These are phyloP conservation scores for cattle (Bos taurus) DNA, from an alignment of 2,113 vertebrate species.

Conservation along the genomic window ARS-UCD2.0 NC_037328.1:129405001-129405500, in stretches of 20 bases:
- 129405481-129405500: not conserved
- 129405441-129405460: constrained; percentile 9
- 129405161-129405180: not conserved
- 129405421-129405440: constrained; percentile 43
- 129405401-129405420: constrained; percentile 61
- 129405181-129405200: not conserved
- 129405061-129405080: constrained; percentile 37
- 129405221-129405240: constrained; percentile 57
- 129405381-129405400: constrained; percentile 29
- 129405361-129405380: constrained; percentile 38
- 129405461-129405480: constrained; percentile 20
- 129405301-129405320: not conserved
- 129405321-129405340: constrained; percentile 57
- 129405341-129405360: constrained; percentile 6
- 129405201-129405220: constrained; percentile 28
- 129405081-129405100: constrained; percentile 60
- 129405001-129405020: not conserved
- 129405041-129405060: constrained; percentile 46
- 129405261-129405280: constrained; percentile 54
- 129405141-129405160: constrained; percentile 52
- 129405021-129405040: not conserved
- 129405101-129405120: constrained; percentile 38
- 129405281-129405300: not conserved
- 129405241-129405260: constrained; percentile 68
- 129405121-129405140: constrained; percentile 72